Percentiles rank a stretch among this genome's conserved stretches.
Evolutionary conservation across 2,888 invertebrate species (phyloP).

Genomic region (Branchellion lobata): DNA sequence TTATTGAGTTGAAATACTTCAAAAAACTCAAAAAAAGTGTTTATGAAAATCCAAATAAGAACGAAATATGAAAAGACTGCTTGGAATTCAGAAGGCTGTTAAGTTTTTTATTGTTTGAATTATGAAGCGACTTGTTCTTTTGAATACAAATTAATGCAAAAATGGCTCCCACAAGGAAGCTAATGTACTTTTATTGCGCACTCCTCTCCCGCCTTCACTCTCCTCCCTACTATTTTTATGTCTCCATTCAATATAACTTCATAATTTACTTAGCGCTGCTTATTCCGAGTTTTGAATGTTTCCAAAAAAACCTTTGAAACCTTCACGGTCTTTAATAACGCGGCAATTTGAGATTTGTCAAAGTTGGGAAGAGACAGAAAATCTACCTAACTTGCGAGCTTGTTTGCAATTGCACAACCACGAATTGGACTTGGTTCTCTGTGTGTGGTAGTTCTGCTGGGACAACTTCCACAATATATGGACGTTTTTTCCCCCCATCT

Average conservation of each 20-base stretch:
- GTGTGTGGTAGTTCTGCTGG: too few species aligned
- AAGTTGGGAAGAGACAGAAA: too few species aligned
- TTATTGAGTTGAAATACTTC: too few species aligned
- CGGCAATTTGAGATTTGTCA: too few species aligned
- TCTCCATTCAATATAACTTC: neutral
- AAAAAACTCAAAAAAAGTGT: too few species aligned
- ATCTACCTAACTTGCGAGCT: neutral
- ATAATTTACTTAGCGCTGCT: too few species aligned
- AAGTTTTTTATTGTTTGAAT: conserved; percentile 17
- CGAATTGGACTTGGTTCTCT: too few species aligned
- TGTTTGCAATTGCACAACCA: neutral
- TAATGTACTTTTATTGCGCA: neutral
- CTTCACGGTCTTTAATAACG: too few species aligned
- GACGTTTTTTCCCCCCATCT: too few species aligned
- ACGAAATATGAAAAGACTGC: too few species aligned
- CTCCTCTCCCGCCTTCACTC: neutral
- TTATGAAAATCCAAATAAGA: too few species aligned
- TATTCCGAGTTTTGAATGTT: neutral
- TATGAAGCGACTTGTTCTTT: neutral
- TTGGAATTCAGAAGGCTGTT: neutral
- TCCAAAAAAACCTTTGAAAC: neutral
- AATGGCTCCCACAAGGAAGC: neutral
- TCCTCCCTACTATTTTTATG: neutral
- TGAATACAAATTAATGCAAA: conserved; percentile 3
- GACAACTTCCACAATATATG: too few species aligned